Percentiles rank a stretch among this genome's conserved stretches.
These are phyloP conservation scores for Hippocampus kuda DNA, from an alignment of 2,797 vertebrate species.

Conservation along the genomic window DNA sequence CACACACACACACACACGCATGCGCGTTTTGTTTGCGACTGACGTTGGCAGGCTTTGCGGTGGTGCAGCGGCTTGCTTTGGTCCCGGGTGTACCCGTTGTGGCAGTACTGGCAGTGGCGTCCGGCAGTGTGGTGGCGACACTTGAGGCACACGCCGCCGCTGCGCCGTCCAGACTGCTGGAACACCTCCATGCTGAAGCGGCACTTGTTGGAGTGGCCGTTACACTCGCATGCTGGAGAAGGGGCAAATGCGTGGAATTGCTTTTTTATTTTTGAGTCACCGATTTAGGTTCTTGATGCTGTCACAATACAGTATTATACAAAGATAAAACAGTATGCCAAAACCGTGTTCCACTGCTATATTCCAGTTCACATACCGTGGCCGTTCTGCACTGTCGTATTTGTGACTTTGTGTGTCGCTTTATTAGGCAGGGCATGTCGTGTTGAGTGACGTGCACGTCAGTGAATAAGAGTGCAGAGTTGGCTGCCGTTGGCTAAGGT, in stretches of 20 bases:
- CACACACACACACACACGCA: constrained; percentile 10
- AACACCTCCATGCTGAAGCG: constrained; percentile 85
- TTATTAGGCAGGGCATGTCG: no score
- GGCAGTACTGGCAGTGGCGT: constrained; percentile 86
- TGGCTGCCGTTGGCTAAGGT: no score
- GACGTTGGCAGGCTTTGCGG: constrained; percentile 80
- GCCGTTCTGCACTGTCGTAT: neutral
- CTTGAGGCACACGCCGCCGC: constrained; percentile 82
- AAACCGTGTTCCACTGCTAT: no score
- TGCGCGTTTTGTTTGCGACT: constrained; percentile 44
- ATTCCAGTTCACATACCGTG: no score
- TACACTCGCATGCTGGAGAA: constrained; percentile 77
- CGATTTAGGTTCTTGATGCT: no score
- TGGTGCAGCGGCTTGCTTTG: constrained; percentile 68
- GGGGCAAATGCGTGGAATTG: neutral
- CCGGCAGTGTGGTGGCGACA: constrained; percentile 83
- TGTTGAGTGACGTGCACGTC: no score
- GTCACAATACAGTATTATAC: neutral
- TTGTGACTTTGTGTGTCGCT: neutral
- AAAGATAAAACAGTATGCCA: neutral
- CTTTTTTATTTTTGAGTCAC: no score
- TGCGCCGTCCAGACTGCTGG: constrained; percentile 77
- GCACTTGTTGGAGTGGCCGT: constrained; percentile 78
- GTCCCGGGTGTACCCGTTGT: constrained; percentile 78
- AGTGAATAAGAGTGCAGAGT: no score